phyloP scores from a whole-genome alignment of 2,888 invertebrate species.

The Bembecia ichneumoniformis region DNA sequence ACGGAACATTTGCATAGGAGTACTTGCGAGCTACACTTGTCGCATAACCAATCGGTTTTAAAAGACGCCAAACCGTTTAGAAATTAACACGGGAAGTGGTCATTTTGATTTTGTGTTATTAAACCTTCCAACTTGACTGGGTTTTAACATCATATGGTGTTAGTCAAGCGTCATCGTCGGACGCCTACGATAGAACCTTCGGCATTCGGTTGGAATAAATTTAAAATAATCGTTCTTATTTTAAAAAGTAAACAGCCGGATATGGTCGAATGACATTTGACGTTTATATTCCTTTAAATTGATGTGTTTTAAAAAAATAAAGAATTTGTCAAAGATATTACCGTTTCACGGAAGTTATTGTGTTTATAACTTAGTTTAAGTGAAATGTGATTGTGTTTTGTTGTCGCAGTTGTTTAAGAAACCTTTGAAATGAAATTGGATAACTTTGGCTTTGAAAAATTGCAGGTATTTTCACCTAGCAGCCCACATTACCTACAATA shows the following conservation, averaged over 20 bases:
- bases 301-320: no score
- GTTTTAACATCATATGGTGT: slow-evolving; percentile 42
- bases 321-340: no score
- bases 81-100: slow-evolving; percentile 26
- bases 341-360: no score
- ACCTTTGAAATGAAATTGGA: slow-evolving; percentile 54
- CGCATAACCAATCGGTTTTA: slow-evolving; percentile 29
- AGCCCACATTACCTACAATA: no score
- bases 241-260: slow-evolving; percentile 2
- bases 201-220: slow-evolving; percentile 21
- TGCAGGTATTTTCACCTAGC: slow-evolving; percentile 36
- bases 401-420: not conserved
- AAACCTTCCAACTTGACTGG: slow-evolving; percentile 36
- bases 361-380: not conserved
- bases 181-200: slow-evolving; percentile 46
- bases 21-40: slow-evolving; percentile 21
- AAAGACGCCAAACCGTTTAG: slow-evolving; percentile 25
- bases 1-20: slow-evolving; percentile 47
- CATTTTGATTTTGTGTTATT: slow-evolving; percentile 36
- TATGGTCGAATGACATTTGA: no score
- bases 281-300: no score
- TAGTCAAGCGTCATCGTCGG: slow-evolving; percentile 44
- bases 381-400: slow-evolving; percentile 1
- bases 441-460: slow-evolving; percentile 63
- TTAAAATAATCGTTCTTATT: slow-evolving; percentile 14